phyloP scores from a whole-genome alignment of 2,113 vertebrate species.

The Myanophis thanlyinensis region DNA sequence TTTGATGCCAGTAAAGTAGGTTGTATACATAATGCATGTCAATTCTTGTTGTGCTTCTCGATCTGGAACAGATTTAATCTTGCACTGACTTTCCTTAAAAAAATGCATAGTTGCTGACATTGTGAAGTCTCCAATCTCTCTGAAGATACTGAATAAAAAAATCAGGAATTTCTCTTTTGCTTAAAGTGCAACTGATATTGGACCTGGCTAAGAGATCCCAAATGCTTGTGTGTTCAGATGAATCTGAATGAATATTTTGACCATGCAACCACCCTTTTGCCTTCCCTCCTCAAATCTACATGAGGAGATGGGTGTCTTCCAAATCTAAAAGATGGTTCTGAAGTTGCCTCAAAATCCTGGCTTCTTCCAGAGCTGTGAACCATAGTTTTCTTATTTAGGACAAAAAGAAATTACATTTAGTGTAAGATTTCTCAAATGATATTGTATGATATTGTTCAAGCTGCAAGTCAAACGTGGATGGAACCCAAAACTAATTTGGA shows the following conservation, averaged over 20 bases:
- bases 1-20: constrained; percentile 47
- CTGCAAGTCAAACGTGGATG: neutral
- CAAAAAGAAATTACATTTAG: neutral
- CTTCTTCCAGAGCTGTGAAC: neutral
- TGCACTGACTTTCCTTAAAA: constrained; percentile 51
- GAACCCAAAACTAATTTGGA: neutral
- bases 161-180: constrained; percentile 31
- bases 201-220: neutral
- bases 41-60: constrained; percentile 46
- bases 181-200: constrained; percentile 17
- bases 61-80: constrained; percentile 58
- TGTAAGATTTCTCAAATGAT: neutral
- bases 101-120: constrained; percentile 40
- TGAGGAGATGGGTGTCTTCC: neutral
- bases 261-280: neutral
- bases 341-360: neutral
- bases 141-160: constrained; percentile 30
- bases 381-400: neutral
- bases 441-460: neutral
- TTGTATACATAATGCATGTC: constrained; percentile 57
- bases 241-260: neutral
- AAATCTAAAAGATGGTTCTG: neutral
- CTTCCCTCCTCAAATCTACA: neutral
- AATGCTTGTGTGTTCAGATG: neutral
- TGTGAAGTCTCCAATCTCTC: constrained; percentile 34